Base-by-base conservation (phyloP, 2,113 vertebrate species). In the Oceanodroma tethys region DNA sequence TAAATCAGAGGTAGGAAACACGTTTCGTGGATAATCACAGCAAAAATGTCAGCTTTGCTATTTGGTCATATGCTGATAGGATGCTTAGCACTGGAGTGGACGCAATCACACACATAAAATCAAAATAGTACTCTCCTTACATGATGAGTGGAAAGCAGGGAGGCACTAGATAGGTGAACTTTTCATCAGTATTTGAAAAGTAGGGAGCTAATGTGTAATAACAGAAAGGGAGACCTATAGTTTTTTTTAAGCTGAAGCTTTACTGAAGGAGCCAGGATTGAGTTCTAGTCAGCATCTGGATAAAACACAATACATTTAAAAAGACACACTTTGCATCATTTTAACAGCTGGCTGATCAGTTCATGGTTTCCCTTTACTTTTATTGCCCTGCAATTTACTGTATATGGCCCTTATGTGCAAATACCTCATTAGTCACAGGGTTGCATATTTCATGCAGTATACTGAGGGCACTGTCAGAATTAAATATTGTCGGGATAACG, bases 1-100 rank as follows among this genome's bases (percentile, higher is more conserved):
- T 97, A 98, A 97, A 97, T 97, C 96, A 96, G 93, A 83, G 95
- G 96, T 88, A 95, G 97, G 96, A 80, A 96, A 97, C 92, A 91
- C 82, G 67, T 96, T 95, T 83, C 4, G 7, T 43, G 70, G 90
- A 91, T 95, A 72, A 81, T 94, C 96, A 95, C 45, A 55, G 96
- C 81, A 97, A 96, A 96, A 97, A 91, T 66, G 93, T 96, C 91
- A 59, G 87, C 34, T 97, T 96, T 94, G 92, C 86, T 94, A 19
- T 84, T 86, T 45, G 89, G 85, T 86, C 88, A 91, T 88, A 93
- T 85, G 92, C 87, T 97, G 96, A 97, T n/a, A 45, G 93, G 85
- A 72, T 94, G 92, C 83, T 87, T 93, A 94, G 67, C 50, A 25
- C 74, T 47, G 42, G 62, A 94, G 84, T 38, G 6, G 90, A 91